Evolutionary conservation across 2,113 vertebrate species (phyloP), one percentile per base, ranked within the genome.

Genomic region (Lampris megalopsis): DNA sequence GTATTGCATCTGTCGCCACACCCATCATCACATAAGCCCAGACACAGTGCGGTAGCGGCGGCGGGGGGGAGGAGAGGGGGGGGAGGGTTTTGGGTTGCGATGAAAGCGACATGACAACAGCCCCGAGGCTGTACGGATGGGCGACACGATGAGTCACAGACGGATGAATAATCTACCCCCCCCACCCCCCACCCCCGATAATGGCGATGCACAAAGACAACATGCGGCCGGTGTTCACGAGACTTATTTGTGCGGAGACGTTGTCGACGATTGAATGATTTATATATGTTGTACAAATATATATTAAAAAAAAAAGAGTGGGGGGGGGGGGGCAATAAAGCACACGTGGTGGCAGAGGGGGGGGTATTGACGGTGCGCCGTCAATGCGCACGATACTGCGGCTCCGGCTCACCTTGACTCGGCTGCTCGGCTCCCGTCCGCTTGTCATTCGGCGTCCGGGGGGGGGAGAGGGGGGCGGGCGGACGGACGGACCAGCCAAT

Each of bases 301-400:
- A 24, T 24, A 24, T 24, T n/a, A n/a, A 24, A 24, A 24, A 24
- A 24, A 24, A 24, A 24, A 24, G 24, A 24, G 24, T 24, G 24
- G 3, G 37, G 42, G 24, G 13, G 5, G 81, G 59, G 82, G 68
- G 73, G 73, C 40, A 67, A 71, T 81, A 67, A 80, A 66, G 75
- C 87, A 89, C 89, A 75, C 86, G 89, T 83, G 82, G 78, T 73
- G 85, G 78, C 75, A 83, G 82, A 60, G 45, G 63, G 72, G 86
- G 75, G 79, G 83, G 79, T 80, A 66, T 83, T 85, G 77, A 63
- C 85, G 76, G 83, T 84, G 91, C 84, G 80, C 88, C 81, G 91
- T 95, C 95, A 97, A 90, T 98, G 97, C 97, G 97, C 97, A 99
- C 96, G 96, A 98, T 97, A 96, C 97, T 99, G 97, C 97, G 96